Evolutionary conservation across 2,113 vertebrate genomes (phyloP).

Genomic region (pig (Sus scrofa)): T2T-Sscrofa CM000830.6:11409001-11409500

Average conservation of each 20-base stretch:
- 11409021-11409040: background rate
- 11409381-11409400: background rate
- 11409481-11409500: background rate
- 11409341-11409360: background rate
- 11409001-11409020: background rate
- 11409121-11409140: background rate
- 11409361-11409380: background rate
- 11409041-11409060: slow-evolving; percentile 1
- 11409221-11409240: background rate
- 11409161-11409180: background rate
- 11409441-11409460: slow-evolving; percentile 19
- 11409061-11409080: background rate
- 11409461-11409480: background rate
- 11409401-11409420: background rate
- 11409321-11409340: background rate
- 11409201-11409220: background rate
- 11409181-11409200: background rate
- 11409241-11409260: background rate
- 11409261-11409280: background rate
- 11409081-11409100: slow-evolving; percentile 15
- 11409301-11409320: background rate
- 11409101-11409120: background rate
- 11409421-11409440: slow-evolving; percentile 27
- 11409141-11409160: background rate
- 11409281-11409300: slow-evolving; percentile 1